Evolutionary conservation across 2,113 vertebrate genomes (phyloP), one percentile per base, ranked within the genome.

Genomic region (Albula goreensis): DNA sequence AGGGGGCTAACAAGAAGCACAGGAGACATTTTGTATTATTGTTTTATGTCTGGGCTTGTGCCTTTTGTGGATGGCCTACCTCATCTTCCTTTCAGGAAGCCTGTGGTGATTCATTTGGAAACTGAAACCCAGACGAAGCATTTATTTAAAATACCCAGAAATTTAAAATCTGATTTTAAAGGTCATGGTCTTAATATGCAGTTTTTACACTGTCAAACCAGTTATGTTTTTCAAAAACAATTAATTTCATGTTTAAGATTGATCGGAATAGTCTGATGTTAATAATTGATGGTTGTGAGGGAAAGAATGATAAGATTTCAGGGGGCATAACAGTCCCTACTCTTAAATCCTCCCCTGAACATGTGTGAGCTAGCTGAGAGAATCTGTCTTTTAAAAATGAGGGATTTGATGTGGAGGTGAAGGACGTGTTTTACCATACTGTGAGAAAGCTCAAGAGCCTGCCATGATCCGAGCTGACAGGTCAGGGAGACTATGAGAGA

Each of bases 391-490:
- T 17, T 52, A 80, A 41, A 85, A 74, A 41, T 41, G 25, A 78
- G 2, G 5, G 50, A n/a, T 53, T 81, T 53, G 15, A 6, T 53
- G 80, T 15, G 19, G 51, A 31, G 50, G 80, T 52, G 22, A 22
- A 53, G 50, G 12, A 25, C 2, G 12, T 4, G 66, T 7, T 81
- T 53, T 57, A 83, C 50, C 13, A 6, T 22, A 53, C 19, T 31
- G 41, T 70, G 15, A 51, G 80, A 53, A 50, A 85, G 81, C 87
- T 86, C 82, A 79, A 90, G 83, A 83, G 82, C 60, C 84, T 83
- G 51, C 81, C 85, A 0, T 85, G 87, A 90, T 89, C 85, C 52
- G 52, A 84, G 86, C 83, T 86, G 86, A 88, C 86, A 56, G 85
- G 85, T 79, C 51, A 81, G 77, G 51, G 84, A 25, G 78, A 80